Base-by-base conservation (phyloP, 2,888 invertebrate species). In the Dynastes tityus region DNA sequence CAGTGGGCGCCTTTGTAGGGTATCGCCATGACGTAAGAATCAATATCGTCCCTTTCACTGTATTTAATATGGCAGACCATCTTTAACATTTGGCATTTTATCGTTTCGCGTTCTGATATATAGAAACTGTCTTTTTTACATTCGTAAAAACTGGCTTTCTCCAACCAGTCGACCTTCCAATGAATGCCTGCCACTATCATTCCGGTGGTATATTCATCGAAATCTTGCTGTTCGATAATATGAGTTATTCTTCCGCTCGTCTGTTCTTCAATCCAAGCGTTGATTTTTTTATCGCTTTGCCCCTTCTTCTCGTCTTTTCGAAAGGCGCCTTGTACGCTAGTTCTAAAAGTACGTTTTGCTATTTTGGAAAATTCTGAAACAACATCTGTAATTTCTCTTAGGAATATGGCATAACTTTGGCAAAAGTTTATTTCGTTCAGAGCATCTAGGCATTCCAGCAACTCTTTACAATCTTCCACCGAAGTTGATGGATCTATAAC, bases 1-100 rank as follows among this genome's bases (percentile, higher is more conserved):
- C 29, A 29, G 11, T n/a, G 4, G 2, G 64, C 9, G 37, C 11
- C 37, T 29, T 64, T 64, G 13, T 27, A 64, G 9, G 29, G 64
- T 4, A 64, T 64, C 13, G 2, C 22, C n/a, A 64, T n/a, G 6
- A 64, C 11, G 22, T 64, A 11, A 37, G 29, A 8, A 29, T 32
- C 29, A 13, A 64, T 64, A 29, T 64, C 64, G 8, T 64, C 32
- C 8, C 64, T 9, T 1, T 64, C 64, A 5, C 27, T 29, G 64
- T 64, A 64, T 4, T 13, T 64, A n/a, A 32, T n/a, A n/a, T n/a
- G 8, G 13, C 64, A 32, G 1, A 11, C 2, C 64, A 64, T 32
- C 11, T 13, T 64, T n/a, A 64, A 6, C 64, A 64, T 64, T n/a
- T n/a, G 32, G 32, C 64, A 64, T 9, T 32, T 29, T 32, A 64